Conservation (phyloP, 92 coral and sea anemone genomes). For the Umimayanthus chanpuru region DNA sequence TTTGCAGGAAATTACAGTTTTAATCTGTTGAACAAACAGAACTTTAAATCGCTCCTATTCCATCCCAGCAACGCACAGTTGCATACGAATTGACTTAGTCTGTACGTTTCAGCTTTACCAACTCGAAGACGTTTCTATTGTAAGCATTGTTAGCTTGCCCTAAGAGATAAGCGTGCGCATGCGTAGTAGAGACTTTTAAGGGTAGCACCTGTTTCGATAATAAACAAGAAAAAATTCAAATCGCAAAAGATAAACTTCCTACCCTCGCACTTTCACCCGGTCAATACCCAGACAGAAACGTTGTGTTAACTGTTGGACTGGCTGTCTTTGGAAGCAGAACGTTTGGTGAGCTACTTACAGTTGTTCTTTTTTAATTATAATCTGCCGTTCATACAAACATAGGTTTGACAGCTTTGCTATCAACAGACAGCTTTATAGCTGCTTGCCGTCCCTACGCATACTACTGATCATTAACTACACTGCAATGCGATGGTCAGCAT, state of each 20-base stretch:
- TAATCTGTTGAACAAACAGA: background rate
- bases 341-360: background rate
- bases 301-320: background rate
- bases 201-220: background rate
- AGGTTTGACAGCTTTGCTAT: background rate
- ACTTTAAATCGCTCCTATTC: background rate
- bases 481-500: background rate
- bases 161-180: background rate
- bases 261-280: background rate
- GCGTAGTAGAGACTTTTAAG: background rate
- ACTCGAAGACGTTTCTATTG: background rate
- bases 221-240: conserved; percentile 20
- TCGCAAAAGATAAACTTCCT: conserved; percentile 11
- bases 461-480: background rate
- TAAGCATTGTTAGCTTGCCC: background rate
- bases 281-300: background rate
- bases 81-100: background rate
- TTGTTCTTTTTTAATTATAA: background rate
- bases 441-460: too few relatives aligned
- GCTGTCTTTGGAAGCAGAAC: background rate
- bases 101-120: background rate
- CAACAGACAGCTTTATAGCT: background rate
- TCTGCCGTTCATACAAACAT: too few relatives aligned
- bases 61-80: background rate
- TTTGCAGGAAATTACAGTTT: background rate